phyloP scores from a whole-genome alignment of 1,140 invertebrate species.

The Littorina saxatilis region DNA sequence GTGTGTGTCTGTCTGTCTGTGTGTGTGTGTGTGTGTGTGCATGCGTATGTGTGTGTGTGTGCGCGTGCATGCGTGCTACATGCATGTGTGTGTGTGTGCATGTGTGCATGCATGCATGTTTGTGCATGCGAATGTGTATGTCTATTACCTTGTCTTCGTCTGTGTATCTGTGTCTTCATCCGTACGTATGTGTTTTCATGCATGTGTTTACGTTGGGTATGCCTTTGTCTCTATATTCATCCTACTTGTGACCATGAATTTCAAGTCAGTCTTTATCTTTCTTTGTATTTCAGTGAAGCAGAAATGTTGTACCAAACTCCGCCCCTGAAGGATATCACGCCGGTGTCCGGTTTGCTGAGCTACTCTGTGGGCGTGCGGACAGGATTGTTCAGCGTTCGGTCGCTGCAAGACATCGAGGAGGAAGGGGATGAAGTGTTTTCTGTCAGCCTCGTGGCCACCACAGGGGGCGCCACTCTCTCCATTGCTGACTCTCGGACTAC shows the following conservation, averaged over 20 bases:
- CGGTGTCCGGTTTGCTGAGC: slow-evolving; percentile 66
- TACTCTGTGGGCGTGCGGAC: slow-evolving; percentile 48
- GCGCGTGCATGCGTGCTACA: background rate
- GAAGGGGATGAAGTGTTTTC: slow-evolving; percentile 71
- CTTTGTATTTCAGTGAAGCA: slow-evolving; percentile 61
- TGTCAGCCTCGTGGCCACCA: slow-evolving; percentile 62
- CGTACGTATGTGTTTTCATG: no score
- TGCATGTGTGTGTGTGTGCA: background rate
- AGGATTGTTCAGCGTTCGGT: slow-evolving; percentile 53
- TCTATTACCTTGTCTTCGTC: no score
- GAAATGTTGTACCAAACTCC: slow-evolving; percentile 59
- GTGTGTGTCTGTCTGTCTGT: background rate
- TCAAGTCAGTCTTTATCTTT: no score
- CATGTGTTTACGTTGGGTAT: no score
- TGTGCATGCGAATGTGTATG: no score
- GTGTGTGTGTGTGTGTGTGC: background rate
- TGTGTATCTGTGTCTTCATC: no score
- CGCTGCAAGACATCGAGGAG: slow-evolving; percentile 66
- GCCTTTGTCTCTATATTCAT: no score
- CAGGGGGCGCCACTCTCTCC: slow-evolving; percentile 65
- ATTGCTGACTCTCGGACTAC: slow-evolving; percentile 54
- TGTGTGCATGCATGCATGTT: background rate
- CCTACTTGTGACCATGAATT: no score
- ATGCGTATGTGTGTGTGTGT: slow-evolving; percentile 8
- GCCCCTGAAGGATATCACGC: slow-evolving; percentile 60